These are phyloP conservation scores for Ciconia boyciana DNA, from an alignment of 2,113 vertebrate species.

Conservation along the genomic window DNA sequence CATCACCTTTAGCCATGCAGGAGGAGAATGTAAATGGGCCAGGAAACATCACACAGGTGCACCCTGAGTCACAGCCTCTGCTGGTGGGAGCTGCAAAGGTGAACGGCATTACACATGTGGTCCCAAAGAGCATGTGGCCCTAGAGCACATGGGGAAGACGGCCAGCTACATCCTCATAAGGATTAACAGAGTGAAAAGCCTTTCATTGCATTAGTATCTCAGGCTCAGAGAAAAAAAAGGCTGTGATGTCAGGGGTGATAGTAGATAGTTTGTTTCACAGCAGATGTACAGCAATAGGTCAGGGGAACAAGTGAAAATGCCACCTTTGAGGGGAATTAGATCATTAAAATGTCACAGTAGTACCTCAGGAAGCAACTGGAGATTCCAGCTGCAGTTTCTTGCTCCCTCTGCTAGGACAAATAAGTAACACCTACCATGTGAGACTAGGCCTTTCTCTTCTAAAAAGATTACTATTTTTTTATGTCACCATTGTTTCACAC, in stretches of 20 bases:
- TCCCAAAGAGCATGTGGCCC: accelerated
- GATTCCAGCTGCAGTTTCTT: slow-evolving; percentile 6
- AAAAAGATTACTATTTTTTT: background rate
- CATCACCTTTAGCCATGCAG: background rate
- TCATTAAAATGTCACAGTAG: slow-evolving; percentile 45
- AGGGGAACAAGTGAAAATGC: slow-evolving; percentile 32
- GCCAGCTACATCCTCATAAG: background rate
- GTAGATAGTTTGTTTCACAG: slow-evolving; percentile 3
- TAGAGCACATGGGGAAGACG: accelerated
- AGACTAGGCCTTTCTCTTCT: background rate
- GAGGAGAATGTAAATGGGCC: background rate
- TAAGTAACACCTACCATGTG: slow-evolving; percentile 6
- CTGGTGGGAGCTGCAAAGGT: background rate
- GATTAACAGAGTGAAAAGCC: background rate
- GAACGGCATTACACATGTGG: accelerated
- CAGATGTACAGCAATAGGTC: background rate
- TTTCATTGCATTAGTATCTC: background rate
- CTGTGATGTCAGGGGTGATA: background rate
- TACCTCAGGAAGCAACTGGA: slow-evolving; percentile 16
- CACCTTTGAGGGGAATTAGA: slow-evolving; percentile 42
- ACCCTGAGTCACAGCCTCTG: background rate
- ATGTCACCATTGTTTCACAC: background rate
- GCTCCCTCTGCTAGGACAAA: slow-evolving; percentile 5
- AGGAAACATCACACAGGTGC: background rate
- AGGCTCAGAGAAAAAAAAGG: too few species aligned